Conservation (phyloP, 1,140 invertebrate species). For the Chymomyza costata region DNA sequence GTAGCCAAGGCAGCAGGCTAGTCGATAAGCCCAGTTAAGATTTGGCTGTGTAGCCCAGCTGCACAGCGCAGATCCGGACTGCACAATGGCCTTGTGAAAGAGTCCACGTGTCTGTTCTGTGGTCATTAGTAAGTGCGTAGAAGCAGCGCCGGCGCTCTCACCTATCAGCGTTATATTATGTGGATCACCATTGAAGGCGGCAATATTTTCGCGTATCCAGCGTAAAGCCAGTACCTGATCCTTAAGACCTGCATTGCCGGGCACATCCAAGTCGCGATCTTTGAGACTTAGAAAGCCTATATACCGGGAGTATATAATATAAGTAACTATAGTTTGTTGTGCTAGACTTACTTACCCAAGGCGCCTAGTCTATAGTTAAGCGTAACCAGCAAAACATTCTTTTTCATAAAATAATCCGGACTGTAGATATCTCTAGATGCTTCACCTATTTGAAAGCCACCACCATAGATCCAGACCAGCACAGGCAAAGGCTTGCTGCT, state of each 20-base stretch:
- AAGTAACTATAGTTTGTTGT: not conserved
- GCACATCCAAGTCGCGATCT: slow-evolving; percentile 64
- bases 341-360: slow-evolving; percentile 74
- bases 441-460: slow-evolving; percentile 78
- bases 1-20: slow-evolving; percentile 54
- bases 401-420: slow-evolving; percentile 79
- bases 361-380: slow-evolving; percentile 83
- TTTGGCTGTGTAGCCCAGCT: slow-evolving; percentile 51
- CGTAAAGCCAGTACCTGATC: slow-evolving; percentile 74
- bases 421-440: slow-evolving; percentile 75
- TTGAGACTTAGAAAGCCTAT: slow-evolving; percentile 63
- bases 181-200: slow-evolving; percentile 66
- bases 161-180: slow-evolving; percentile 69
- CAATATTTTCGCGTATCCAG: slow-evolving; percentile 73
- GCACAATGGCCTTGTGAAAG: slow-evolving; percentile 79
- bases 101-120: slow-evolving; percentile 75
- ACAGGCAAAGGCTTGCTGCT: slow-evolving; percentile 76
- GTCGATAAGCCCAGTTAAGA: slow-evolving; percentile 31
- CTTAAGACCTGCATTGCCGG: slow-evolving; percentile 73
- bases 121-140: slow-evolving; percentile 48
- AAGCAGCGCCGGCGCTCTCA: slow-evolving; percentile 66
- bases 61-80: slow-evolving; percentile 77
- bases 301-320: not conserved
- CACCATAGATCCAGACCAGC: slow-evolving; percentile 84
- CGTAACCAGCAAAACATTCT: slow-evolving; percentile 81